A percentile compares a stretch with the other conserved stretches of the same genome.
phyloP scores from a whole-genome alignment of 2,888 invertebrate genomes.

The Prosopocoilus inquinatus region DNA sequence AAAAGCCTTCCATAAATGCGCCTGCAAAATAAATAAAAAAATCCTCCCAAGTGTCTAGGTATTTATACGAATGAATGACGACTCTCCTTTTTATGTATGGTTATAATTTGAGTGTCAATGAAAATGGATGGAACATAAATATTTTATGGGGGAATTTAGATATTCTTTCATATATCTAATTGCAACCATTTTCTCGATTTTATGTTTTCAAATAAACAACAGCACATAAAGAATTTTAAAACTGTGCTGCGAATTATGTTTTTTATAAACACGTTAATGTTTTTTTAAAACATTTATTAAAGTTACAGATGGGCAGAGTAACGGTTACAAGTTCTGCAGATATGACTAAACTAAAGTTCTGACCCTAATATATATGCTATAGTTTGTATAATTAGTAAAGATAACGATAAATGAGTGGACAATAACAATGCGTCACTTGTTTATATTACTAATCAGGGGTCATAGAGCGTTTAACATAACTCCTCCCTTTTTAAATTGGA shows the following conservation, averaged over 20 bases:
- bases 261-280: too few relatives aligned
- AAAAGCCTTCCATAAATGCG: conserved; percentile 39
- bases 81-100: conserved; percentile 42
- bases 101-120: conserved; percentile 45
- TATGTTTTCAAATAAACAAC: conserved; percentile 27
- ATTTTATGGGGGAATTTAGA: conserved; percentile 40
- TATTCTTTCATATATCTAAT: conserved; percentile 36
- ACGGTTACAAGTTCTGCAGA: too few relatives aligned
- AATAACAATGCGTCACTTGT: too few relatives aligned
- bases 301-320: too few relatives aligned
- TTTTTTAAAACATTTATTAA: too few relatives aligned
- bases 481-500: too few relatives aligned
- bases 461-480: too few relatives aligned
- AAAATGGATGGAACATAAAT: conserved; percentile 44
- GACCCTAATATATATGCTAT: too few relatives aligned
- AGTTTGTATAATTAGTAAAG: too few relatives aligned
- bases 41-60: conserved; percentile 38
- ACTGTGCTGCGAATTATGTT: conserved; percentile 10
- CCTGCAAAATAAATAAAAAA: conserved; percentile 40
- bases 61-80: conserved; percentile 46
- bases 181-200: conserved; percentile 28
- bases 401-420: too few relatives aligned
- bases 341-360: too few relatives aligned
- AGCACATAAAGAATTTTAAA: conserved; percentile 19
- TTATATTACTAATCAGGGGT: too few relatives aligned